A percentile compares a stretch with the other conserved stretches of the same genome.
Conservation (phyloP, 2,113 vertebrate genomes). For the Synodontis membranacea region DNA sequence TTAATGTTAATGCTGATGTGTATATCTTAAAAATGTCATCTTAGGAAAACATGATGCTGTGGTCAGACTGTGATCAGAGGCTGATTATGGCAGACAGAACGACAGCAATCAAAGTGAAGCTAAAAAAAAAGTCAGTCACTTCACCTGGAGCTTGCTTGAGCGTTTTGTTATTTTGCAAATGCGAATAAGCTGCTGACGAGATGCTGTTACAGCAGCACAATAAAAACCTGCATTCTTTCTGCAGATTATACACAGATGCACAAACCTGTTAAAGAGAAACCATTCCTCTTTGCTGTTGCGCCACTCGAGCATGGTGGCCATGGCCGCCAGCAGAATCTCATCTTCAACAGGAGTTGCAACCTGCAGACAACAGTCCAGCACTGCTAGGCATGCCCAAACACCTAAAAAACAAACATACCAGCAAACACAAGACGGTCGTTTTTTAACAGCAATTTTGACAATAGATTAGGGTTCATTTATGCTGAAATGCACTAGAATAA, state of each 20-base stretch:
- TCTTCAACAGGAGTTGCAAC: slow-evolving; percentile 73
- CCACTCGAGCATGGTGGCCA: slow-evolving; percentile 88
- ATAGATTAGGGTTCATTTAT: neutral
- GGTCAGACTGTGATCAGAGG: neutral
- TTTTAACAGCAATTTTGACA: slow-evolving; percentile 13
- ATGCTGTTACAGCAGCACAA: neutral
- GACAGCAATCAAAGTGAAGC: neutral
- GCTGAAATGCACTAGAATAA: neutral
- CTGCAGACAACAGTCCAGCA: slow-evolving; percentile 86
- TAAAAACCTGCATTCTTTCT: too few relatives aligned
- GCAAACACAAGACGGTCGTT: neutral
- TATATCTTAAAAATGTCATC: neutral
- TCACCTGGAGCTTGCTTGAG: neutral
- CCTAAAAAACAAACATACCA: slow-evolving; percentile 67
- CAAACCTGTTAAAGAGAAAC: slow-evolving; percentile 86
- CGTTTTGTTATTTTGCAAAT: neutral
- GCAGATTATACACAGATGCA: slow-evolving; percentile 21
- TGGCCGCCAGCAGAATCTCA: slow-evolving; percentile 77
- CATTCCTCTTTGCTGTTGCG: slow-evolving; percentile 82
- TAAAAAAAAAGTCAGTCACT: neutral
- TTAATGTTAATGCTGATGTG: too few relatives aligned
- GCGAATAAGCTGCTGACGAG: neutral
- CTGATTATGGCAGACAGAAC: neutral
- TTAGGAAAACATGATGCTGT: neutral
- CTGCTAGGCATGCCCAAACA: slow-evolving; percentile 84